Conservation (phyloP, 2,797 vertebrate genomes). For the Mormyrops boulengeri region DNA sequence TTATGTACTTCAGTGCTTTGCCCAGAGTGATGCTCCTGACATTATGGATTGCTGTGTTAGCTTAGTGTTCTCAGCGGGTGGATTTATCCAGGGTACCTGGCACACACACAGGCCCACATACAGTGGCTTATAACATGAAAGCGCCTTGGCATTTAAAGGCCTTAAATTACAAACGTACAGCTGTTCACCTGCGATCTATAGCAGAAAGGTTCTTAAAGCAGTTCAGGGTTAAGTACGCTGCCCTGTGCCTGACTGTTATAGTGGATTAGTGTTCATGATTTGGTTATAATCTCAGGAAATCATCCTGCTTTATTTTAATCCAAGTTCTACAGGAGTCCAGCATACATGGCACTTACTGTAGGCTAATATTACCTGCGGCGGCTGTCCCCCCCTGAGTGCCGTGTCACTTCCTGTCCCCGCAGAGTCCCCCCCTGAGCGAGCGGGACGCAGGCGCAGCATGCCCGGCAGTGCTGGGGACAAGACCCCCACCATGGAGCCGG, state of each 20-base stretch:
- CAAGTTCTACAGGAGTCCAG: background rate
- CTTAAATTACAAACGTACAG: background rate
- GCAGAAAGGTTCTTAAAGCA: background rate
- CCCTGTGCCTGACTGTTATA: background rate
- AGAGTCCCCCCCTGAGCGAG: constrained; percentile 88
- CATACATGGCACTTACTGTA: background rate
- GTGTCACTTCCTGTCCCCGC: constrained; percentile 18
- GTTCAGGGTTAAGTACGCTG: background rate
- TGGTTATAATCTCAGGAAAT: background rate
- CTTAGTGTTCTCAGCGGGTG: background rate
- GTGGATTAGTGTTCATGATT: background rate
- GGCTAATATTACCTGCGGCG: background rate
- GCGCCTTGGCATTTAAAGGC: background rate
- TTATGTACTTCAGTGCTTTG: background rate
- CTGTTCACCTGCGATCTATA: background rate
- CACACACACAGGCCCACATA: background rate
- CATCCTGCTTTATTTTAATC: background rate
- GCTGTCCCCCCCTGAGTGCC: background rate
- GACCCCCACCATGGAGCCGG: constrained; percentile 78
- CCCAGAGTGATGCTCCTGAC: background rate
- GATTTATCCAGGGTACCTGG: background rate
- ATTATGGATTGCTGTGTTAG: background rate
- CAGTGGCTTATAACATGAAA: background rate
- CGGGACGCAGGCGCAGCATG: constrained; percentile 85
- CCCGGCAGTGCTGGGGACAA: constrained; percentile 79